Percentiles rank a stretch among this genome's conserved stretches.
These are phyloP conservation scores for Diploptera punctata DNA, from an alignment of 2,888 invertebrate species.

Conservation along the genomic window DNA sequence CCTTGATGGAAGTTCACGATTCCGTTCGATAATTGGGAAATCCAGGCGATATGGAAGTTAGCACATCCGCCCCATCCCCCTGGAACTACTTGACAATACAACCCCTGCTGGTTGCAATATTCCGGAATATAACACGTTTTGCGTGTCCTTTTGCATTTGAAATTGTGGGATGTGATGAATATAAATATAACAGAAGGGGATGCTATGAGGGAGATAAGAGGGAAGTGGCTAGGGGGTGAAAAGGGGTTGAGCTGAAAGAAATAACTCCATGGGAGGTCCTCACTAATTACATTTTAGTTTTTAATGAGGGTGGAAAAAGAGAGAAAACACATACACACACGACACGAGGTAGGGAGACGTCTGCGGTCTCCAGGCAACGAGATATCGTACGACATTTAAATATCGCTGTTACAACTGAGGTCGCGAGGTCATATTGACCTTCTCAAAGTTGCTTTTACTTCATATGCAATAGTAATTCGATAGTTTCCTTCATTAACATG, in stretches of 20 bases:
- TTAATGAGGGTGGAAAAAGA: conserved; percentile 24
- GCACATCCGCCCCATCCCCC: too few relatives aligned
- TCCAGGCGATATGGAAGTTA: too few relatives aligned
- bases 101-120: not conserved
- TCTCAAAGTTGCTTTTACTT: too few relatives aligned
- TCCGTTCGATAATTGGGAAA: too few relatives aligned
- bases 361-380: not conserved
- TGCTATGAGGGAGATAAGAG: not conserved
- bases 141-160: conserved; percentile 19
- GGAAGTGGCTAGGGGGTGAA: conserved; percentile 18
- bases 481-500: too few relatives aligned
- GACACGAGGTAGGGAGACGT: conserved; percentile 6
- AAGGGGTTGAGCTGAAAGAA: conserved; percentile 2
- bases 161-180: conserved; percentile 32
- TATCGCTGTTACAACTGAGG: too few relatives aligned
- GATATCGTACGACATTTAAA: too few relatives aligned
- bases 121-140: conserved; percentile 24
- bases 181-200: conserved; percentile 28
- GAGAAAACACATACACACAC: not conserved
- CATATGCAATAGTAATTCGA: too few relatives aligned
- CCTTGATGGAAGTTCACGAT: too few relatives aligned
- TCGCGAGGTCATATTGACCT: too few relatives aligned
- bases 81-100: too few relatives aligned
- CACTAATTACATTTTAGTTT: conserved; percentile 35
- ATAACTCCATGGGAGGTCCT: conserved; percentile 27